A percentile compares a stretch with the other conserved stretches of the same genome.
Evolutionary conservation across 2,888 invertebrate species (phyloP).

Genomic region (Proisotoma minuta): DNA sequence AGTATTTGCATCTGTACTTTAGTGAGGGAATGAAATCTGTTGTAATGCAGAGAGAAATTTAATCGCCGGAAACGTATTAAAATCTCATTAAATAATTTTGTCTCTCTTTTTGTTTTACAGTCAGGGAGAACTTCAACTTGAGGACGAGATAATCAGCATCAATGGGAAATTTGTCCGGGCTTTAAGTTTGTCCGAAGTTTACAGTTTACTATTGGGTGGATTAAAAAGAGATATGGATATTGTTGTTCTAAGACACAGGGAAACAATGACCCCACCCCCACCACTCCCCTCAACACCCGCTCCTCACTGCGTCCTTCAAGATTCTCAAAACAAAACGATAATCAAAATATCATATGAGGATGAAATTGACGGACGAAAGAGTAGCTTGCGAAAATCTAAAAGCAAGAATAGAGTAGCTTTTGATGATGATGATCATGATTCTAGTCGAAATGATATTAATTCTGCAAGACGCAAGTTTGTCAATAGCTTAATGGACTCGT

Average conservation of each 20-base stretch:
- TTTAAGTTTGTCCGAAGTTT: constrained; percentile 62
- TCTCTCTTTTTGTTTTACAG: constrained; percentile 54
- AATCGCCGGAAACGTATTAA: no score
- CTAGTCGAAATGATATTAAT: constrained; percentile 41
- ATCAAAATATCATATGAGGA: constrained; percentile 47
- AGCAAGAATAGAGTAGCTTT: constrained; percentile 27
- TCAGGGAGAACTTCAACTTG: constrained; percentile 73
- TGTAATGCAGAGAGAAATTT: background rate
- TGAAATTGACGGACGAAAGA: background rate
- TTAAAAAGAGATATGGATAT: constrained; percentile 44
- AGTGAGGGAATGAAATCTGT: no score
- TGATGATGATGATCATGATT: constrained; percentile 18
- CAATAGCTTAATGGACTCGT: constrained; percentile 44
- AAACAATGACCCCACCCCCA: constrained; percentile 14
- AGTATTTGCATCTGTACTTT: no score
- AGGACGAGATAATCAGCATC: constrained; percentile 84
- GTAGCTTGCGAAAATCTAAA: constrained; percentile 20
- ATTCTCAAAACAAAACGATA: constrained; percentile 43
- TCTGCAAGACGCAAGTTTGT: constrained; percentile 44
- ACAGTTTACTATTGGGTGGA: constrained; percentile 49
- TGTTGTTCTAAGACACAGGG: constrained; percentile 31
- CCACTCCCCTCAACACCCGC: constrained; percentile 24
- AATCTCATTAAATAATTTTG: constrained; percentile 2
- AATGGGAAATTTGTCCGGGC: constrained; percentile 76
- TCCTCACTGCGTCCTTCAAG: constrained; percentile 34